Conservation (phyloP, 2,888 invertebrate genomes). For the Cheilosia grossa region DNA sequence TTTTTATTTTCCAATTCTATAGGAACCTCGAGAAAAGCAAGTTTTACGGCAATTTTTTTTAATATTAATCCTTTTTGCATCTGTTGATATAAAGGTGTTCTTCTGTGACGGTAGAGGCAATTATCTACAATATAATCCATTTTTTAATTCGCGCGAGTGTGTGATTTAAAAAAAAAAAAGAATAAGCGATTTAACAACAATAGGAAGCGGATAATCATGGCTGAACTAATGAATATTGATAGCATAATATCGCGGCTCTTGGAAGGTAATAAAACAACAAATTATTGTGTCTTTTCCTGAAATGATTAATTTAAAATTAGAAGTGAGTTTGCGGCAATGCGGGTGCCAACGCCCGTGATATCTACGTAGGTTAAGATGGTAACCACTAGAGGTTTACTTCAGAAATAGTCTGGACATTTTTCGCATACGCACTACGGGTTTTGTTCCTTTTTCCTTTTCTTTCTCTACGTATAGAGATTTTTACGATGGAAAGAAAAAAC, state of each 20-base stretch:
- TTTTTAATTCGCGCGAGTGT: constrained; percentile 45
- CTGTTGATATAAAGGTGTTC: constrained; percentile 47
- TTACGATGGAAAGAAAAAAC: constrained; percentile 7
- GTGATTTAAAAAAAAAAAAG: constrained; percentile 20
- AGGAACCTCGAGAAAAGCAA: constrained; percentile 67
- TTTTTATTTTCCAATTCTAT: constrained; percentile 12
- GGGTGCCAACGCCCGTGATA: constrained; percentile 62
- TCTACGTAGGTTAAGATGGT: neutral
- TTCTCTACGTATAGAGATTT: constrained; percentile 12
- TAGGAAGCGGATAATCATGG: constrained; percentile 76
- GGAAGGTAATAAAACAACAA: constrained; percentile 78
- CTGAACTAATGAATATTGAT: constrained; percentile 82
- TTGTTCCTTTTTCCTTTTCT: constrained; percentile 1
- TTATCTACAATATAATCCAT: constrained; percentile 10
- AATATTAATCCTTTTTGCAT: constrained; percentile 46
- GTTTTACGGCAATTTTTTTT: constrained; percentile 55
- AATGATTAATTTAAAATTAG: no score
- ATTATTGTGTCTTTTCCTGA: no score
- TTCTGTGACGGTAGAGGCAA: constrained; percentile 42
- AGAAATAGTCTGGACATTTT: constrained; percentile 32
- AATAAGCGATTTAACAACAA: constrained; percentile 23
- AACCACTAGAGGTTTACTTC: constrained; percentile 22
- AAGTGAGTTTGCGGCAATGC: neutral
- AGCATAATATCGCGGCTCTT: constrained; percentile 82
- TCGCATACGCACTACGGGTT: constrained; percentile 45